Conservation (phyloP, 2,113 vertebrate species). For the Telmatochromis sp. region DNA sequence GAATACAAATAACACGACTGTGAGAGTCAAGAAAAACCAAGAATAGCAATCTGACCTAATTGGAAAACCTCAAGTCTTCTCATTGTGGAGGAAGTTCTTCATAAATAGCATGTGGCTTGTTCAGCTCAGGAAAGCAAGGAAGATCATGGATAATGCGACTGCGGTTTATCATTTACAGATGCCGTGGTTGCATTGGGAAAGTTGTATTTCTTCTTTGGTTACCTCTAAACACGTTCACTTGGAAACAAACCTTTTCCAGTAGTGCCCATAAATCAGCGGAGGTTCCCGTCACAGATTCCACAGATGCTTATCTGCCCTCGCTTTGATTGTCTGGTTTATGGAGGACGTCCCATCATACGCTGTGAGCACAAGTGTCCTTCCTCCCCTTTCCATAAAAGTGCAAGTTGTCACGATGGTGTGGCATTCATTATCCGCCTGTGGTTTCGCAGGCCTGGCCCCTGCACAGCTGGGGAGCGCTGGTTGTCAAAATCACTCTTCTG, state of each 20-base stretch:
- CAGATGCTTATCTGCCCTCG: slow-evolving; percentile 23
- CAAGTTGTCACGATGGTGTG: slow-evolving; percentile 59
- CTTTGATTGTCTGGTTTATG: slow-evolving; percentile 61
- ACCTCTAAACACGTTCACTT: neutral
- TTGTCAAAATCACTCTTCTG: slow-evolving; percentile 32
- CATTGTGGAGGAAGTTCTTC: slow-evolving; percentile 1
- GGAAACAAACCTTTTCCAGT: slow-evolving; percentile 26
- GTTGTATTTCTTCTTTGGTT: neutral
- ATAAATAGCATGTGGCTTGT: neutral
- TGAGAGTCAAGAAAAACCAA: neutral
- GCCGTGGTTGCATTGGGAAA: slow-evolving; percentile 31
- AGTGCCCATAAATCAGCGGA: slow-evolving; percentile 26
- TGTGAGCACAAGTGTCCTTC: slow-evolving; percentile 27
- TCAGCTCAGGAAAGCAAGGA: neutral
- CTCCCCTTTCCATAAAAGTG: slow-evolving; percentile 55
- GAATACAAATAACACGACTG: neutral
- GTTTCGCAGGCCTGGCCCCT: slow-evolving; percentile 16
- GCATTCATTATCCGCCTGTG: slow-evolving; percentile 53
- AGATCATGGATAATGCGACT: neutral
- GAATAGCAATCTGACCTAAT: slow-evolving; percentile 32
- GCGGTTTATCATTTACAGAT: slow-evolving; percentile 23
- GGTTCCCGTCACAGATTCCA: slow-evolving; percentile 22
- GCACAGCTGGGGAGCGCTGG: slow-evolving; percentile 29
- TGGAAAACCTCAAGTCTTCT: slow-evolving; percentile 19
- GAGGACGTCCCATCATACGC: slow-evolving; percentile 30